Evolutionary conservation across 1,140 invertebrate species (phyloP), one percentile per base, ranked within the genome.

Genomic region (Neoseiulus cucumeris): DNA sequence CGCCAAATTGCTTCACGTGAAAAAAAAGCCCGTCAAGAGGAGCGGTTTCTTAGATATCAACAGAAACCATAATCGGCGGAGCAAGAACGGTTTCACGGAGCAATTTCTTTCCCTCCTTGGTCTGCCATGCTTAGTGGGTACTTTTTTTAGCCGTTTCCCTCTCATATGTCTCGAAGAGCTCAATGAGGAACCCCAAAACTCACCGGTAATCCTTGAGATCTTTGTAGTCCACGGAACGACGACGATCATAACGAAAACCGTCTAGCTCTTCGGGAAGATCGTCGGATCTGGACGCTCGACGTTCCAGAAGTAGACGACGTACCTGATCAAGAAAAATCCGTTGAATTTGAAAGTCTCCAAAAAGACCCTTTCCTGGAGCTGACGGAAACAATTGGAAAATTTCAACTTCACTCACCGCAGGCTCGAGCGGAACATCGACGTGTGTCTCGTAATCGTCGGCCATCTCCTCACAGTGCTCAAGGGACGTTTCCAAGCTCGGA

Each of bases 381-480:
- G n/a, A n/a, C n/a, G 45, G 4, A 6, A 7, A 22, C 4, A 17
- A 47, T 22, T 7, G 17, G 28, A 47, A 47, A 47, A 2, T 6
- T 17, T 47, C 4, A 6, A 25, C 33, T 25, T 1, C 25, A 59
- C 51, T 59, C 22, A 59, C 51, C 25, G 51, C 51, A 2, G 51
- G 51, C 22, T 59, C 51, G 14, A 59, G 51, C 22, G 51, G 51
- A 17, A 59, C 51, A 20, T 59, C 22, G 22, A 59, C 51, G 51
- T 59, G 51, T 5, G 51, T 59, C 33, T 59, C 51, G 33, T 59
- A 59, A 33, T 59, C 51, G 33, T 59, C 51, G 22, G 51, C 51
- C 51, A 59, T 59, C 33, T 9, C 9, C 4, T 39, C 33, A 9
- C 9, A 6, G 4, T 9, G 9, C 33, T 39, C 4, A 9, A 39